Percentiles rank a stretch among this genome's conserved stretches.
These are phyloP conservation scores for Triplophysa tibetana DNA, from an alignment of 2,113 vertebrate species.

Conservation along the genomic window DNA sequence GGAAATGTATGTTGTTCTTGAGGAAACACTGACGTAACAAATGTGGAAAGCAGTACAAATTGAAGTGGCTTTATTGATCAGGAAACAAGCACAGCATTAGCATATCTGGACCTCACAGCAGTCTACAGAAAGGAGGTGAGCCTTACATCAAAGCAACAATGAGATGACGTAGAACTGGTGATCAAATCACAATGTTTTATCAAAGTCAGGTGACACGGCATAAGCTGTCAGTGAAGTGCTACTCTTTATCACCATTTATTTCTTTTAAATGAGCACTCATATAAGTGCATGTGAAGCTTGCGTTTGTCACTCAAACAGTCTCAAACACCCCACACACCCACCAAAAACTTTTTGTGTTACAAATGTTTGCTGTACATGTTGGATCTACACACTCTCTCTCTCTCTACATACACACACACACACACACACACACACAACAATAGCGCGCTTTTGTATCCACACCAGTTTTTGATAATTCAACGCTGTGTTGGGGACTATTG, in stretches of 20 bases:
- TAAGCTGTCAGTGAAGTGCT: constrained; percentile 28
- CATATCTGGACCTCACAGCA: constrained; percentile 55
- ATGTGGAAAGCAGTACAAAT: constrained; percentile 39
- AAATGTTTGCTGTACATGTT: not conserved
- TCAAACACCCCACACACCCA: not conserved
- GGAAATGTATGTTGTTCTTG: not conserved
- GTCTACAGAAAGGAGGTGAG: constrained; percentile 54
- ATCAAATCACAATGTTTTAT: constrained; percentile 41
- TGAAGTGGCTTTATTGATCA: constrained; percentile 57
- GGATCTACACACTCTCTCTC: not conserved
- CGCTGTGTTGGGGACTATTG: not conserved
- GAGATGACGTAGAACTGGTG: constrained; percentile 37
- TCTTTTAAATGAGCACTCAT: not conserved
- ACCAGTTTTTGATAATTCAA: constrained; percentile 4
- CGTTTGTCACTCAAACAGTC: constrained; percentile 14
- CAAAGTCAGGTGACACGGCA: constrained; percentile 37
- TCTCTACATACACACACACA: not conserved
- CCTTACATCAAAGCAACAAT: constrained; percentile 53
- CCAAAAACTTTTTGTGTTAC: not conserved
- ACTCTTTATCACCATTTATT: constrained; percentile 9
- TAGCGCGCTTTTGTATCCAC: not conserved
- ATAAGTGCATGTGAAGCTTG: constrained; percentile 8
- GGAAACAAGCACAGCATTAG: constrained; percentile 60
- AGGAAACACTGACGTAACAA: not conserved
- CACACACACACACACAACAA: not conserved